Percentiles rank a stretch among this genome's conserved stretches.
These are phyloP conservation scores for Dipodomys merriami DNA, from an alignment of 2,113 vertebrate genomes.

Conservation along the genomic window DNA sequence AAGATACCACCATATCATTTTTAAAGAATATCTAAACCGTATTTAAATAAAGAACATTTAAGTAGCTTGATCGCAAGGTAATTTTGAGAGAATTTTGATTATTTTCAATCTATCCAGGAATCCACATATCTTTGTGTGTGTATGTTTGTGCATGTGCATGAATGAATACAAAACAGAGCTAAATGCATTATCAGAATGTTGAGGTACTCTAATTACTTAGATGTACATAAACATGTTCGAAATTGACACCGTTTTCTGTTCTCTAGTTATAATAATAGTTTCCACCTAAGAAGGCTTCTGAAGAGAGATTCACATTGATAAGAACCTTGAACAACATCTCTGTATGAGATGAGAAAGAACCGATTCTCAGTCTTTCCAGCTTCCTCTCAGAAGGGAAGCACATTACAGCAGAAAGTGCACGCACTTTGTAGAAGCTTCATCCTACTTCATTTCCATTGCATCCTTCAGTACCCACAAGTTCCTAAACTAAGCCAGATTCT, in stretches of 20 bases:
- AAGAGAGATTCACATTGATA: background rate
- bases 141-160: no score
- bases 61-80: background rate
- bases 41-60: slow-evolving; percentile 22
- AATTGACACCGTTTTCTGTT: background rate
- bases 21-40: slow-evolving; percentile 5
- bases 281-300: background rate
- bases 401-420: background rate
- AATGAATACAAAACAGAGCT: background rate
- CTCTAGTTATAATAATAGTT: slow-evolving; percentile 7
- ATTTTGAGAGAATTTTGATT: background rate
- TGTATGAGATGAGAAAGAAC: background rate
- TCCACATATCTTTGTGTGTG: no score
- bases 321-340: background rate
- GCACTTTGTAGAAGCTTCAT: background rate
- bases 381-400: background rate
- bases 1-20: background rate
- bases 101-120: no score
- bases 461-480: background rate
- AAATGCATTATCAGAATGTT: background rate
- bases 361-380: background rate
- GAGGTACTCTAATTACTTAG: slow-evolving; percentile 18
- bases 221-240: background rate
- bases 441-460: background rate
- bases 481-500: background rate